Evolutionary conservation across 2,888 invertebrate species (phyloP), one percentile per base, ranked within the genome.

Genomic region (Incurvaria masculella): DNA sequence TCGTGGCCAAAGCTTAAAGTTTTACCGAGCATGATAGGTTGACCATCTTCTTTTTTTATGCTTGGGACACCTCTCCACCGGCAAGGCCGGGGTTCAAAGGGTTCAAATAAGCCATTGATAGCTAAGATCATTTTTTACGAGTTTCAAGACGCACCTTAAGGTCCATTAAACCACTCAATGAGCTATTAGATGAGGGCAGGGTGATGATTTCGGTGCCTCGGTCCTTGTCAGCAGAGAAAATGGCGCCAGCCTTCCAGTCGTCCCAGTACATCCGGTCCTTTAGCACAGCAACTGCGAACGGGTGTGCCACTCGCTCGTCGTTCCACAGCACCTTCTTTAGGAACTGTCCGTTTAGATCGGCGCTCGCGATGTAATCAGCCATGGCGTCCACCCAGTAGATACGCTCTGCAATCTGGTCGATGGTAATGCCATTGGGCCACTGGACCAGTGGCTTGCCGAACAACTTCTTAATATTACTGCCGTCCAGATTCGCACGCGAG

Each of bases 261-360:
- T 94, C 90, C 94, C 94, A 94, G 61, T 89, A 94, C 81, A 95
- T 84, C 56, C 83, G 82, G 59, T 90, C 88, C 67, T 94, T 94
- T 60, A 90, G 86, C 0, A 94, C 87, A 0, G 88, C 91, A 0
- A 94, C 87, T 0, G 92, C 89, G 61, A 93, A 94, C 4, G 94
- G 94, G 79, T 94, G 93, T 0, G 87, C 82, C 0, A 90, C 86
- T 42, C 84, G 81, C 1, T 83, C 82, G 49, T 84, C 82, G 49
- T 85, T 80, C 52, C 80, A 72, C 11, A 88, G 66, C 6, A 92
- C 82, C 57, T 85, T 85, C 53, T 81, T 83, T 57, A 91, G 85
- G 59, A 79, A 71, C 39, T 74, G 72, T 0, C 92, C 92, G 56
- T 90, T 81, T 41, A 90, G 69, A 64, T 89, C 86, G 0, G 88